phyloP scores from a whole-genome alignment of 2,113 vertebrate genomes.

The Rhinolophus ferrumequinum region DNA sequence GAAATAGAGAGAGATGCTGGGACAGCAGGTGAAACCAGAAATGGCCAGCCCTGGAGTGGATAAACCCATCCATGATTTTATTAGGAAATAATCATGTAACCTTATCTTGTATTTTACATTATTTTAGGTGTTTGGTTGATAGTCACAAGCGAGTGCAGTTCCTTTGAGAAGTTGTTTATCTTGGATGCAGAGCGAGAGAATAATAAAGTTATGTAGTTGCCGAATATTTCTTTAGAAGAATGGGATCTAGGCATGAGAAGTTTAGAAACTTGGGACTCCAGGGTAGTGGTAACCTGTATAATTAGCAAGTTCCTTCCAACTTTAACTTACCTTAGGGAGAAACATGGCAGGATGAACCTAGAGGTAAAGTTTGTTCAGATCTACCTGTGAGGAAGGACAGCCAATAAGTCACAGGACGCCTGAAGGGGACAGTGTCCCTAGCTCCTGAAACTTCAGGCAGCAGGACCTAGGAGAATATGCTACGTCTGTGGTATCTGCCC shows the following conservation, averaged over 20 bases:
- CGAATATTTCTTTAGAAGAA: not conserved
- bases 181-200: not conserved
- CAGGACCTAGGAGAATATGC: not conserved
- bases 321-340: not conserved
- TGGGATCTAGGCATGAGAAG: not conserved
- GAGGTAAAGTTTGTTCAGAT: not conserved
- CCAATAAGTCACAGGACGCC: not conserved
- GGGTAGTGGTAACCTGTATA: not conserved
- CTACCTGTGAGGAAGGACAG: not conserved
- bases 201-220: not conserved
- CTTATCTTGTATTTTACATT: not conserved
- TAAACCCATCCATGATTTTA: not conserved
- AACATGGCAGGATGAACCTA: not conserved
- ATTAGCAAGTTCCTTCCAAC: not conserved
- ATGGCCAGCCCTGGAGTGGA: not conserved
- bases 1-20: not conserved
- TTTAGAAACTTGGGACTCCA: not conserved
- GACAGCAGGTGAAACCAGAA: not conserved
- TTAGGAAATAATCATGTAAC: not conserved
- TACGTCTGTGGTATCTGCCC: not conserved
- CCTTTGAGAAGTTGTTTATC: not conserved
- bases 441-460: not conserved
- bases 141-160: not conserved
- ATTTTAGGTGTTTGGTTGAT: not conserved
- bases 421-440: not conserved